phyloP scores from a whole-genome alignment of 53 echinoderm and acorn worm genomes.

The Patiria pectinifera region DNA sequence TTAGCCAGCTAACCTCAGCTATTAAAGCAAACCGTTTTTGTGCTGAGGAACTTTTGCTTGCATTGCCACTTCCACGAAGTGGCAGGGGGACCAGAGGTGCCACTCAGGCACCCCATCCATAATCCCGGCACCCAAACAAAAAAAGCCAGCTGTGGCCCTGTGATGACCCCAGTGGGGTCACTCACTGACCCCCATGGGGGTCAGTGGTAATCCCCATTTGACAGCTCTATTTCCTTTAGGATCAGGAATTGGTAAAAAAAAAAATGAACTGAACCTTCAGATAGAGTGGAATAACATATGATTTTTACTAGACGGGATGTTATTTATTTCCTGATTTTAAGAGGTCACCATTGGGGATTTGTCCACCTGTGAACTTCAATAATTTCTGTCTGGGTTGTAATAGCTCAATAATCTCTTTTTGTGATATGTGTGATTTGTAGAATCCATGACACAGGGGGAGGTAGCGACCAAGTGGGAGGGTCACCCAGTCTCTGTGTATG shows the following conservation, averaged over 20 bases:
- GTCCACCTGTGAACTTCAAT: slow-evolving; percentile 19
- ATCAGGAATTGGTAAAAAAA: background rate
- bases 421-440: background rate
- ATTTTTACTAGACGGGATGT: slow-evolving; percentile 3
- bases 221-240: slow-evolving; percentile 49
- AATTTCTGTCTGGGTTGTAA: background rate
- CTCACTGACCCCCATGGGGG: slow-evolving; percentile 3
- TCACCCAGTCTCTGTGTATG: background rate
- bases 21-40: too few species aligned
- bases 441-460: background rate
- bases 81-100: background rate
- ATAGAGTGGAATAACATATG: background rate
- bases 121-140: slow-evolving; percentile 40
- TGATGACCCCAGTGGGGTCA: slow-evolving; percentile 25
- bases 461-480: background rate
- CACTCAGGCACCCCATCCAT: background rate
- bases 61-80: background rate
- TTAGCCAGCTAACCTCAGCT: too few species aligned
- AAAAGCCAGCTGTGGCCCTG: background rate
- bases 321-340: slow-evolving; percentile 2
- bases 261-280: background rate
- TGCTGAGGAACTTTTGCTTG: too few species aligned
- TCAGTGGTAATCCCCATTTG: slow-evolving; percentile 20
- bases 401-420: background rate
- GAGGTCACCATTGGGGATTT: slow-evolving; percentile 2